These are phyloP conservation scores for Progne subis DNA, from an alignment of 2,113 vertebrate species.

Conservation along the genomic window DNA sequence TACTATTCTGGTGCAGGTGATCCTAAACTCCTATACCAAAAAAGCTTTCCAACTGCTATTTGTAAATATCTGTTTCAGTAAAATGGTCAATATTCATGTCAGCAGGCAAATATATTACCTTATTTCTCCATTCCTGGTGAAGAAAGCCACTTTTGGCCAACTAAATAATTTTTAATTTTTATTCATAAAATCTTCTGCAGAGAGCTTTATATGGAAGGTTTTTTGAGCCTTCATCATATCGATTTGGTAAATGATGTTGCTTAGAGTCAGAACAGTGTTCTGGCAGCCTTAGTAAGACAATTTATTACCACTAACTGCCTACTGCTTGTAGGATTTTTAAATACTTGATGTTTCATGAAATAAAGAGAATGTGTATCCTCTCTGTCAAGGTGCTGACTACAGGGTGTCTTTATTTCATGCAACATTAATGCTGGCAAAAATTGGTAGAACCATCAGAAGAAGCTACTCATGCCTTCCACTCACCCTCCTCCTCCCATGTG, in stretches of 20 bases:
- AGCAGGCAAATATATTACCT: neutral
- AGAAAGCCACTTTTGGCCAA: neutral
- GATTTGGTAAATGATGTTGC: neutral
- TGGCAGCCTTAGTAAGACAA: neutral
- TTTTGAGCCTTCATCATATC: neutral
- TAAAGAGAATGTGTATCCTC: neutral
- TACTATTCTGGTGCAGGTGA: conserved; percentile 16
- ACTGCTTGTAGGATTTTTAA: neutral
- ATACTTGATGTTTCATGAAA: neutral
- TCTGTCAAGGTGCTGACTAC: neutral
- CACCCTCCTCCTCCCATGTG: neutral
- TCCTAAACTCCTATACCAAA: neutral
- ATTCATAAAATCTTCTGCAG: neutral
- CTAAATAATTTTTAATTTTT: neutral
- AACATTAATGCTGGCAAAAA: neutral
- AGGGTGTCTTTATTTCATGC: neutral
- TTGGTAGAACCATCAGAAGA: neutral
- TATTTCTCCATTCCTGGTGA: neutral
- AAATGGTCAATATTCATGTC: neutral
- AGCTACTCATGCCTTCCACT: neutral
- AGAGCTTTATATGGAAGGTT: neutral
- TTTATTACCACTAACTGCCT: neutral
- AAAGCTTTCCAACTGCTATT: neutral
- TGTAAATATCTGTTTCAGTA: neutral
- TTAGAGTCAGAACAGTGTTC: neutral